These are phyloP conservation scores for Lepidochitona cinerea DNA, from an alignment of 2,888 invertebrate genomes.

Conservation along the genomic window DNA sequence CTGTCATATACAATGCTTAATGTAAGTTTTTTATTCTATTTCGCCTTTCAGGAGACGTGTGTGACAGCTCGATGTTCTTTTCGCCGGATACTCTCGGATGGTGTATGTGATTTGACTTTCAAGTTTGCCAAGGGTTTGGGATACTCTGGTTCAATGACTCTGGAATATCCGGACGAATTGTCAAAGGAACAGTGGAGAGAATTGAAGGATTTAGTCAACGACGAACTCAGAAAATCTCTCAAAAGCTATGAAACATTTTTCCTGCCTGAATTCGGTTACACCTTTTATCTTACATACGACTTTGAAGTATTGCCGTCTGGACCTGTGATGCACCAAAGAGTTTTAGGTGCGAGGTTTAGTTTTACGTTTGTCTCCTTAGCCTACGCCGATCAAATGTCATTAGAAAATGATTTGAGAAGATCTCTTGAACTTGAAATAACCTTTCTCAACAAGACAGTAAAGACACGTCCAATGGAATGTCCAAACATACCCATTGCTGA, in stretches of 20 bases:
- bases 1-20: no score
- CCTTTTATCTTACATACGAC: no score
- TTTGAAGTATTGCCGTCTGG: not conserved
- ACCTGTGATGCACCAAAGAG: not conserved
- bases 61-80: not conserved
- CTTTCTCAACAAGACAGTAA: not conserved
- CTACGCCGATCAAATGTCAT: not conserved
- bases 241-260: not conserved
- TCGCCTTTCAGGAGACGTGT: not conserved
- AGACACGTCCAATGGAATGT: not conserved
- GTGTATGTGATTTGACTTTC: not conserved
- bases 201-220: not conserved
- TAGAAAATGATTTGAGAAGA: not conserved
- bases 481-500: not conserved
- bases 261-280: not conserved
- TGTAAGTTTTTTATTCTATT: no score
- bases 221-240: not conserved
- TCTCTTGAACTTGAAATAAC: not conserved
- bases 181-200: not conserved
- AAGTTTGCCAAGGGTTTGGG: not conserved
- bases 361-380: not conserved
- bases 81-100: not conserved
- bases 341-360: not conserved
- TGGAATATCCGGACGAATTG: not conserved
- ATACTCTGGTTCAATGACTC: not conserved